These are phyloP conservation scores for Belonocnema kinseyi DNA, from an alignment of 1,140 invertebrate species.

Conservation along the genomic window DNA sequence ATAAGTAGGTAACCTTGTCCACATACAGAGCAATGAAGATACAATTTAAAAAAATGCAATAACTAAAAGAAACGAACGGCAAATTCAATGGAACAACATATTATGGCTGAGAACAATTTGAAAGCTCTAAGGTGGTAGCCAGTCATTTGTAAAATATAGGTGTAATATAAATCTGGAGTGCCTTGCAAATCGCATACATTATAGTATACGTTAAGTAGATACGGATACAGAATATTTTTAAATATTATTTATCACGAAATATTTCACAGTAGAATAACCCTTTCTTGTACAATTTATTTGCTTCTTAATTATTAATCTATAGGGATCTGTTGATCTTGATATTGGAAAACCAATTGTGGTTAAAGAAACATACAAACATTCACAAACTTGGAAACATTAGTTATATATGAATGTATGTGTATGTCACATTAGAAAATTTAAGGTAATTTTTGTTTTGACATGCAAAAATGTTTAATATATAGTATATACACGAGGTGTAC, in stretches of 20 bases:
- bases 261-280: slow-evolving; percentile 43
- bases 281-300: slow-evolving; percentile 36
- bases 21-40: background rate
- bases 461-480: slow-evolving; percentile 1
- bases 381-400: background rate
- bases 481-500: background rate
- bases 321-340: background rate
- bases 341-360: background rate
- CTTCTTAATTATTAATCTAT: background rate
- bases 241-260: slow-evolving; percentile 45
- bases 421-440: slow-evolving; percentile 13
- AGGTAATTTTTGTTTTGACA: background rate
- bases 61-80: background rate
- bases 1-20: slow-evolving; percentile 1
- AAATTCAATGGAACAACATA: background rate
- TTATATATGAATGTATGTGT: slow-evolving; percentile 25
- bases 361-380: background rate
- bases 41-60: background rate
- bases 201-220: slow-evolving; percentile 45
- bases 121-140: slow-evolving; percentile 44
- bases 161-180: slow-evolving; percentile 75
- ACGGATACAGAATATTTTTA: slow-evolving; percentile 47
- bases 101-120: slow-evolving; percentile 25
- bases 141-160: slow-evolving; percentile 74
- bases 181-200: slow-evolving; percentile 69